These are phyloP conservation scores for Cheilosia pagana DNA, from an alignment of 2,888 invertebrate genomes.

Conservation along the genomic window DNA sequence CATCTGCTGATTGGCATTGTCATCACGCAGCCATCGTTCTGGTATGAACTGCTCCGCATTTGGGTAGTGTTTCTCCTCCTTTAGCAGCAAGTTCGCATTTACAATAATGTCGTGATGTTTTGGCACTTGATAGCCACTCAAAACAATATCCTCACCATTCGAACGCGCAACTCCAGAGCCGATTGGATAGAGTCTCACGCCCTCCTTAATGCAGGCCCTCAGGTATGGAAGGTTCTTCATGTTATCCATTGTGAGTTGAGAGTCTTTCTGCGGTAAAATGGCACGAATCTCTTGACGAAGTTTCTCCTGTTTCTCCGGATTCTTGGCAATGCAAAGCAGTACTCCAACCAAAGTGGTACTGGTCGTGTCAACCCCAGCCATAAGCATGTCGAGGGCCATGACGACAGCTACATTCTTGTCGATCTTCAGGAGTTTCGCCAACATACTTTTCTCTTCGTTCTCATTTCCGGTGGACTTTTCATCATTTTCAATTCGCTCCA, in stretches of 20 bases:
- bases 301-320: conserved; percentile 87
- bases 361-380: conserved; percentile 86
- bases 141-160: conserved; percentile 84
- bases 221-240: conserved; percentile 86
- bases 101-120: conserved; percentile 88
- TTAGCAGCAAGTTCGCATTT: conserved; percentile 87
- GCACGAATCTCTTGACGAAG: conserved; percentile 85
- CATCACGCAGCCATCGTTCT: conserved; percentile 87
- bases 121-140: conserved; percentile 86
- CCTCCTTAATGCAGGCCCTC: conserved; percentile 89
- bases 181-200: conserved; percentile 86
- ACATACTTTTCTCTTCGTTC: conserved; percentile 82
- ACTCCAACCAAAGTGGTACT: conserved; percentile 84
- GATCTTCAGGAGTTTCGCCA: conserved; percentile 84
- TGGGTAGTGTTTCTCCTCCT: conserved; percentile 86
- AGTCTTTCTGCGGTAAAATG: conserved; percentile 82
- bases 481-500: conserved; percentile 73
- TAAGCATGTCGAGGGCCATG: conserved; percentile 86
- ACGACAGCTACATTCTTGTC: conserved; percentile 84
- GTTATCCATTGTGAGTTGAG: conserved; percentile 82
- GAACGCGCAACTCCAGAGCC: conserved; percentile 85
- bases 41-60: conserved; percentile 86
- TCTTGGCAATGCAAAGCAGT: conserved; percentile 86
- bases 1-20: neutral
- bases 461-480: conserved; percentile 63